Conservation (phyloP, 2,797 vertebrate genomes). For the Atherinosoma microstoma region DNA sequence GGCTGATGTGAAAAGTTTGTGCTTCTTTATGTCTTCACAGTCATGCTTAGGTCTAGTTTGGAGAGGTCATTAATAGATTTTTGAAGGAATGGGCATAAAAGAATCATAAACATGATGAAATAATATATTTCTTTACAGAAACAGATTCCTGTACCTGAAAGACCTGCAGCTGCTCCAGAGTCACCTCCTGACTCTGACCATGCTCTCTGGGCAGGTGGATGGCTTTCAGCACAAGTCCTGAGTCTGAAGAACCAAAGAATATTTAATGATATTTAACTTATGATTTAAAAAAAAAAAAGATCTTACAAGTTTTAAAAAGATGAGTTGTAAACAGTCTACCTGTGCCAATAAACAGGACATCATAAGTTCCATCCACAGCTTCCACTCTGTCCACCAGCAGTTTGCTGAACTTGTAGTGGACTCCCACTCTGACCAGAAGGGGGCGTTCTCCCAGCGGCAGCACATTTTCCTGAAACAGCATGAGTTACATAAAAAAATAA, state of each 20-base stretch:
- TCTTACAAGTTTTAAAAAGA: neutral
- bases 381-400: constrained; percentile 87
- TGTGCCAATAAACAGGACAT: constrained; percentile 87
- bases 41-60: neutral
- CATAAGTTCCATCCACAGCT: constrained; percentile 84
- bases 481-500: constrained; percentile 3
- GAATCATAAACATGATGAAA: neutral
- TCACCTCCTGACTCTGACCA: constrained; percentile 83
- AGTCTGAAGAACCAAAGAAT: constrained; percentile 74
- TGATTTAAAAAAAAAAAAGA: neutral
- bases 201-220: constrained; percentile 81
- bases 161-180: constrained; percentile 89
- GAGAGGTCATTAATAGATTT: neutral
- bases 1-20: constrained; percentile 15
- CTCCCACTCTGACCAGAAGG: constrained; percentile 85
- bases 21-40: constrained; percentile 1
- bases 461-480: constrained; percentile 79
- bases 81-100: neutral
- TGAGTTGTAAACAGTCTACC: constrained; percentile 53
- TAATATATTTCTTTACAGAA: neutral
- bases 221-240: constrained; percentile 88
- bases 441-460: constrained; percentile 82
- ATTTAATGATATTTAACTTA: neutral
- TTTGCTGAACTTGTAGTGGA: constrained; percentile 85
- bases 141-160: constrained; percentile 81